Base-by-base conservation (phyloP, 1,140 invertebrate genomes). In the Eumaeus atala region DNA sequence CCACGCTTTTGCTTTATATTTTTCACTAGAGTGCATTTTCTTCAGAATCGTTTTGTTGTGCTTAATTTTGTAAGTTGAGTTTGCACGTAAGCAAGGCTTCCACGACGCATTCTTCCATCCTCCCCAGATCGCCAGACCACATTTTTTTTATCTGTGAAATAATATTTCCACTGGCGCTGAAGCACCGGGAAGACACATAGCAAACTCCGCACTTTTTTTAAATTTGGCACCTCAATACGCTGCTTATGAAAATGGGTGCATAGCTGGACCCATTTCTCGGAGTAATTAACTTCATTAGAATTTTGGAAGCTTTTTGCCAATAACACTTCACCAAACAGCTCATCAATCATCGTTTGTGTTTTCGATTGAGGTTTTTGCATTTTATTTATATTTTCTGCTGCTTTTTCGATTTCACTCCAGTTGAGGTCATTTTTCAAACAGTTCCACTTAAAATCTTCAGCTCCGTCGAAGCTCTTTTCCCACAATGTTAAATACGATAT, bases 141-240 rank as follows among this genome's bases (percentile, higher is more conserved):
- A 55, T 55, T 55, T 55, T n/a, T 54, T 55, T 52, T 14, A 55
- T 55, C 53, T 55, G 44, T 48, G 33, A 48, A 48, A 55, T 48
- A 48, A 48, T 54, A 35, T 48, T 54, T 54, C 33, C 52, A 47
- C 38, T 54, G 52, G 52, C 52, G 28, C 52, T 54, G 52, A 54
- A 54, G 40, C 47, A 54, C 52, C 33, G 52, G 52, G 52, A 35
- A 54, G 52, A 54, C 40, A 54, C 52, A 54, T 54, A 54, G 52
- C 42, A 54, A 54, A 54, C 40, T 54, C 52, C 21, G 47, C 42
- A 48, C 0, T 47, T 54, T 54, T 54, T 54, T 47, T 44, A 44
- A 53, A 53, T 53, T 53, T 53, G 38, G 40, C 51, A 53, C 51
- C 51, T 47, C 28, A 53, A 42, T 53, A 53, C 44, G 40, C 51